These are phyloP conservation scores for Propithecus deckenii DNA, from an alignment of 2,797 vertebrate species.

Conservation along the genomic window DNA sequence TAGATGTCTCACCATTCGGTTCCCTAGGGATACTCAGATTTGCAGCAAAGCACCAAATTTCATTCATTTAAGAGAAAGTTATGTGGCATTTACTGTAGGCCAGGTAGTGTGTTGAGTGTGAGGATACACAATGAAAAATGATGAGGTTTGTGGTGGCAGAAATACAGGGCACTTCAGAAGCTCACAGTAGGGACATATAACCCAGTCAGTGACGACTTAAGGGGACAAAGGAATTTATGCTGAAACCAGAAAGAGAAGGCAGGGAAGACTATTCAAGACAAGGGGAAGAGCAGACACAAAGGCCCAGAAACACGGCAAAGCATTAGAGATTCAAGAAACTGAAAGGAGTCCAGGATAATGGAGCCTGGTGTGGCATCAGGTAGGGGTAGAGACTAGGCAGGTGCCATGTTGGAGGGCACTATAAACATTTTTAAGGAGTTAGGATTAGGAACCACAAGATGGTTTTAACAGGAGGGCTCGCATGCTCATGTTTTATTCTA, in stretches of 20 bases:
- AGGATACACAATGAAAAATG: not conserved
- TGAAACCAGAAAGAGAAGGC: not conserved
- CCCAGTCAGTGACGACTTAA: not conserved
- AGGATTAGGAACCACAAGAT: not conserved
- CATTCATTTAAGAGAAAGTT: not conserved
- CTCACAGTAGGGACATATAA: not conserved
- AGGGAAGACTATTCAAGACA: not conserved
- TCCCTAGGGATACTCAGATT: not conserved
- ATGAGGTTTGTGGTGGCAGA: not conserved
- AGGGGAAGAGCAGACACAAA: not conserved
- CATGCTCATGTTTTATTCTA: slow-evolving; percentile 1
- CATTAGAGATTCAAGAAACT: not conserved
- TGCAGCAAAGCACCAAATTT: not conserved
- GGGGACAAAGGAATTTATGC: not conserved
- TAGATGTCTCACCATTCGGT: not conserved
- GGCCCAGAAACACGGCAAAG: not conserved
- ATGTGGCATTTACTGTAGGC: not conserved
- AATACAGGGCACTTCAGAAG: not conserved
- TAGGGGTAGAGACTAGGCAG: not conserved
- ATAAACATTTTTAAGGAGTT: not conserved
- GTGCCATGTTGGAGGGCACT: not conserved
- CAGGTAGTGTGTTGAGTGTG: not conserved
- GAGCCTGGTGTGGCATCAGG: not conserved
- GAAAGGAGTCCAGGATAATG: not conserved
- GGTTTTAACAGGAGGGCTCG: not conserved